Conservation (phyloP, 2,888 invertebrate genomes). For the Eueremaeus valkanovi region DNA sequence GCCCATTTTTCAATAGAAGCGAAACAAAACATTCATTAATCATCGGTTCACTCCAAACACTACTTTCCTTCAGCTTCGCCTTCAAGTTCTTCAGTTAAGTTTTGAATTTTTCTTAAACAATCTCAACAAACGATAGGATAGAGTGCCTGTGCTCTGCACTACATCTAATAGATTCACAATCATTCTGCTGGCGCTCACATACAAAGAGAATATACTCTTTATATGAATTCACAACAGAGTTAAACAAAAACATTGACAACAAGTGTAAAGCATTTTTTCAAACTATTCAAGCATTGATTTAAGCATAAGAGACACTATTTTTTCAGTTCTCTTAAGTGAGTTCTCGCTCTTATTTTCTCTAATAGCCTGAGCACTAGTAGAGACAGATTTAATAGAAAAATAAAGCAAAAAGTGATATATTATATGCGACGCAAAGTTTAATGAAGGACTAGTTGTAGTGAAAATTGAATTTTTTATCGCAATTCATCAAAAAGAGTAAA, state of each 20-base stretch:
- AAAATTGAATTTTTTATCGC: not conserved
- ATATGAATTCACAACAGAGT: not conserved
- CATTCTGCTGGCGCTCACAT: not conserved
- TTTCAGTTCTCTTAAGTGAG: not conserved
- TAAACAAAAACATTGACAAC: not conserved
- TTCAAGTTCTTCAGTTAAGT: not conserved
- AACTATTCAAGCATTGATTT: conserved; percentile 13
- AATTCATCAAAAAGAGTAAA: too few relatives aligned
- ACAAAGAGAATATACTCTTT: not conserved
- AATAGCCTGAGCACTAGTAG: not conserved
- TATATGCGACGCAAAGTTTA: not conserved
- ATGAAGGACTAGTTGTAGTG: not conserved
- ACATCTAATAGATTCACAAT: not conserved
- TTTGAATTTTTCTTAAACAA: not conserved
- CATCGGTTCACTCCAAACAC: not conserved
- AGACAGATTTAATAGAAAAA: not conserved
- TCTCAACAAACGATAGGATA: too few relatives aligned
- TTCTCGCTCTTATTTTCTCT: not conserved
- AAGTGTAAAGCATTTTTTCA: not conserved
- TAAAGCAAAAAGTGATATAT: not conserved
- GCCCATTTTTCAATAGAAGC: not conserved
- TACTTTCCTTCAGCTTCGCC: not conserved
- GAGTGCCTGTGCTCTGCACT: not conserved
- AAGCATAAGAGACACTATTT: not conserved
- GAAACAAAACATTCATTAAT: conserved; percentile 33